phyloP scores from a whole-genome alignment of 92 coral and sea anemone genomes.

The Parazoanthus swiftii region DNA sequence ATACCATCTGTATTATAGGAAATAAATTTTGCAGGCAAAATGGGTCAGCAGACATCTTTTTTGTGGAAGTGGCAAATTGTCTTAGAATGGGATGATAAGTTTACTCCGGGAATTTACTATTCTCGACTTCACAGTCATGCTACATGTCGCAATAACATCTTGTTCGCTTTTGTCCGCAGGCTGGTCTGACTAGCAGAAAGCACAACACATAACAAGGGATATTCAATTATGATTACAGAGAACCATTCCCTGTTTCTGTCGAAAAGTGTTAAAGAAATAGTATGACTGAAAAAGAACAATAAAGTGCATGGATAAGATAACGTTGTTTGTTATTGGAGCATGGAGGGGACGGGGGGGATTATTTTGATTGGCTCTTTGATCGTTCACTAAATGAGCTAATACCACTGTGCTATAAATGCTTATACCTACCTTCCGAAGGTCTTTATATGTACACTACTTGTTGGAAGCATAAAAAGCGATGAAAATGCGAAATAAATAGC shows the following conservation, averaged over 20 bases:
- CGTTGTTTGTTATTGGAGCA: too few species aligned
- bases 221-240: background rate
- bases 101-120: background rate
- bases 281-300: background rate
- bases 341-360: too few species aligned
- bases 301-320: too few species aligned
- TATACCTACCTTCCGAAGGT: too few species aligned
- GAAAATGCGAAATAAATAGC: too few species aligned
- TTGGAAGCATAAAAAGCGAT: too few species aligned
- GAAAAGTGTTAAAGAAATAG: background rate
- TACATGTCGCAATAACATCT: background rate
- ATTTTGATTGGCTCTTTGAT: too few species aligned
- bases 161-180: background rate
- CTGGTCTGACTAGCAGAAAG: background rate
- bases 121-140: background rate
- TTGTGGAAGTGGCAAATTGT: background rate
- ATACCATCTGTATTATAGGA: too few species aligned
- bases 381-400: too few species aligned
- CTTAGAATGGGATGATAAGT: background rate
- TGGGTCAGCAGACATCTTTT: background rate
- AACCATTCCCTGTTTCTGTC: background rate
- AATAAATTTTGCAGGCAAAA: background rate
- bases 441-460: too few species aligned
- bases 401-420: too few species aligned
- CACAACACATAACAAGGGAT: background rate